Conservation (phyloP, 1,140 invertebrate genomes). For the Lamellibrachia luymesi region DNA sequence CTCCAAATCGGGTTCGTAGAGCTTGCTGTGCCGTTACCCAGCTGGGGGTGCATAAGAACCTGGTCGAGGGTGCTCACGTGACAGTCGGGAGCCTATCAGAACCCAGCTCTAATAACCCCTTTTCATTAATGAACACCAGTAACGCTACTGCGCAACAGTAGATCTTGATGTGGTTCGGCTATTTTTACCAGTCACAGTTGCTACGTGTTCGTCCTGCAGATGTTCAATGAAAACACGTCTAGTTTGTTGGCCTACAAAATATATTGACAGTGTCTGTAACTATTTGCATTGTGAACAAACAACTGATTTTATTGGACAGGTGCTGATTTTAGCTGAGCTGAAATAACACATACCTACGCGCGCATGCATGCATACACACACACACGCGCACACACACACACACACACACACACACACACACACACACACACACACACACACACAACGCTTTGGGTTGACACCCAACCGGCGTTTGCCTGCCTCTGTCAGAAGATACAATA, state of each 20-base stretch:
- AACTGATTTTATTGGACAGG: not conserved
- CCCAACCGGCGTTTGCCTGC: too few species aligned
- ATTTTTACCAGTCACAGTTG: not conserved
- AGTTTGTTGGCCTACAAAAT: not conserved
- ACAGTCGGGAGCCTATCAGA: not conserved
- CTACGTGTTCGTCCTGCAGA: not conserved
- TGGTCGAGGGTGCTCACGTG: not conserved
- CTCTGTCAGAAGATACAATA: too few species aligned
- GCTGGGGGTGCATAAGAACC: not conserved
- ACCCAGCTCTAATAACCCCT: not conserved
- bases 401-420: not conserved
- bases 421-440: not conserved
- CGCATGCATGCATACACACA: not conserved
- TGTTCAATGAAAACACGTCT: not conserved
- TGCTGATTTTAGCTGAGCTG: too few species aligned
- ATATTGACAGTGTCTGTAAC: not conserved
- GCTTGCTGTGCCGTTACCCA: not conserved
- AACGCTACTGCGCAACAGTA: too few species aligned
- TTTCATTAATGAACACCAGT: not conserved
- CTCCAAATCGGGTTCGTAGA: too few species aligned
- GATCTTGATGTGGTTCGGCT: too few species aligned
- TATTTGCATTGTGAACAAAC: not conserved
- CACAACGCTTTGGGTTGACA: too few species aligned
- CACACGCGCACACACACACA: not conserved
- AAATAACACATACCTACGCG: too few species aligned